Percentiles rank a stretch among this genome's conserved stretches.
phyloP scores from a whole-genome alignment of 2,113 vertebrate species.

The Crotophaga sulcirostris region DNA sequence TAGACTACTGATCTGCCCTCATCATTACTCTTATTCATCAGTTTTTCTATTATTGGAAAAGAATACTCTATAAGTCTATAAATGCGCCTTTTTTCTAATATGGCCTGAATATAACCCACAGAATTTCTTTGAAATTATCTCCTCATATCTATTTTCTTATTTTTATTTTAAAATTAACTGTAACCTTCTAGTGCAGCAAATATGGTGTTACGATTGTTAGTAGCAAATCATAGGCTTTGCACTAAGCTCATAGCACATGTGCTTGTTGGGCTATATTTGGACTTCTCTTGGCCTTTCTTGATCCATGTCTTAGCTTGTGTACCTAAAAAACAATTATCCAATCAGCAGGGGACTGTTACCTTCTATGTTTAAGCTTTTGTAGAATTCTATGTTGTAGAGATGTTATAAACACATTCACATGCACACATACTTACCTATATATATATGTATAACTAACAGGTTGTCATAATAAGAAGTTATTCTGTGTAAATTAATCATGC shows the following conservation, averaged over 20 bases:
- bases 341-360: background rate
- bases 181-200: background rate
- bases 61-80: background rate
- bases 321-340: background rate
- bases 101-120: background rate
- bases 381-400: background rate
- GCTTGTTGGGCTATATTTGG: background rate
- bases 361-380: background rate
- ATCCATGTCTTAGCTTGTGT: background rate
- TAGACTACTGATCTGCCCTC: background rate
- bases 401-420: background rate
- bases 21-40: background rate
- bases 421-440: background rate
- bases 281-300: background rate
- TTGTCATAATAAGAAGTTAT: background rate
- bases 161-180: background rate
- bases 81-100: background rate
- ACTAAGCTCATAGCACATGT: background rate
- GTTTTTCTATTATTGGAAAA: background rate
- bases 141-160: background rate
- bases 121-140: background rate
- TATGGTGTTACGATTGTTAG: background rate
- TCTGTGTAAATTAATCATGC: background rate
- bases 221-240: background rate
- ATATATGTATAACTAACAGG: background rate